Percentiles rank a stretch among this genome's conserved stretches.
These are phyloP conservation scores for Loris lydekkerianus DNA, from an alignment of 2,797 vertebrate species.

Conservation along the genomic window DNA sequence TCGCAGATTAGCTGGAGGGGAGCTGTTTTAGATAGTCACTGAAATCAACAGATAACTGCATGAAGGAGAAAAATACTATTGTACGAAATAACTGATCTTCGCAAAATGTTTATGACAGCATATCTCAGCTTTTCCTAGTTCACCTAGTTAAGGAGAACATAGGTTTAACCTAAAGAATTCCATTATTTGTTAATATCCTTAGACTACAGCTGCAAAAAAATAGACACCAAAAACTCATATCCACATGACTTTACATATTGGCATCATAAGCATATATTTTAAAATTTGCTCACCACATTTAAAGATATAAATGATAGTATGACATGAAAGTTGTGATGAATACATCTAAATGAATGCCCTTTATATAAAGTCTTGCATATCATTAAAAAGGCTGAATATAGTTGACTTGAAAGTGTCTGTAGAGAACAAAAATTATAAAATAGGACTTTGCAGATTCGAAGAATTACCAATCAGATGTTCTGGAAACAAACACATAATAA, in stretches of 20 bases:
- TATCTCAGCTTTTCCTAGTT: background rate
- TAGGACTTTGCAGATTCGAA: background rate
- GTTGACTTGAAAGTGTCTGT: constrained; percentile 8
- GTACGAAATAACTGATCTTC: background rate
- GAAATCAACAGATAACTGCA: background rate
- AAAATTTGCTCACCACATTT: background rate
- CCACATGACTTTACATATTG: background rate
- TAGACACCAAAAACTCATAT: background rate
- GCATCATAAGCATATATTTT: background rate
- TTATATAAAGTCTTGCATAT: background rate
- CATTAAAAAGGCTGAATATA: background rate
- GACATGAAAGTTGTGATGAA: background rate
- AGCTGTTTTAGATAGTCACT: background rate
- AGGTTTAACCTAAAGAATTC: background rate
- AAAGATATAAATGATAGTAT: background rate
- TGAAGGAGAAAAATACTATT: background rate
- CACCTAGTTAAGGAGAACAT: background rate
- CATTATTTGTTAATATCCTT: background rate
- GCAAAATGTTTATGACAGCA: background rate
- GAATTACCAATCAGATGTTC: background rate
- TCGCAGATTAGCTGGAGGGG: background rate
- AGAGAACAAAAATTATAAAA: constrained; percentile 18
- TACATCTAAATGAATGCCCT: background rate
- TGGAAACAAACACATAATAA: constrained; percentile 23
- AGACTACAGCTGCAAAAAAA: background rate